Conservation (phyloP, 1,140 invertebrate species). For the Lordiphosa stackelbergi region DNA sequence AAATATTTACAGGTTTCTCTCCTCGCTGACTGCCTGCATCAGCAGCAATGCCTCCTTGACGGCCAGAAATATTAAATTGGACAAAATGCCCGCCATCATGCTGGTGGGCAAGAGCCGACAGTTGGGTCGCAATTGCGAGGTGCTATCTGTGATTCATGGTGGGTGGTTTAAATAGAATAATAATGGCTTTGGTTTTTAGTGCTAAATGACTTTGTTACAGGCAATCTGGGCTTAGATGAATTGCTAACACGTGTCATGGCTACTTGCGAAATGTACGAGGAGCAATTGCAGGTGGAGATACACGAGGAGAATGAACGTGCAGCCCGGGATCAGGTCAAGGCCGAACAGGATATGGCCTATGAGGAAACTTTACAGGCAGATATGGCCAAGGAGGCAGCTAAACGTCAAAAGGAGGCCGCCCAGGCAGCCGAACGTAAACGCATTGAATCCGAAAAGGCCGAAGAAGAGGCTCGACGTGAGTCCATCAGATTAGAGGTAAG, state of each 20-base stretch:
- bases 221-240: slow-evolving; percentile 91
- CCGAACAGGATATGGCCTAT: slow-evolving; percentile 96
- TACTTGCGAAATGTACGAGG: slow-evolving; percentile 89
- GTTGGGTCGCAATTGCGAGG: slow-evolving; percentile 86
- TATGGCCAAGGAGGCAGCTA: slow-evolving; percentile 92
- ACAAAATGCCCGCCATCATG: slow-evolving; percentile 91
- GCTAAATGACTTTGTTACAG: too few relatives aligned
- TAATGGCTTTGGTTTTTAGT: too few relatives aligned
- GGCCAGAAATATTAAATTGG: slow-evolving; percentile 88
- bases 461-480: slow-evolving; percentile 85
- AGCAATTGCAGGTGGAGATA: slow-evolving; percentile 89
- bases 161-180: too few relatives aligned
- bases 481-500: slow-evolving; percentile 76
- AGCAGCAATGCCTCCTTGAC: slow-evolving; percentile 83
- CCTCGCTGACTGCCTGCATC: slow-evolving; percentile 82
- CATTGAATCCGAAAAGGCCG: slow-evolving; percentile 83
- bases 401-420: slow-evolving; percentile 84
- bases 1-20: slow-evolving; percentile 80
- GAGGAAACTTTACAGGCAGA: slow-evolving; percentile 92
- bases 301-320: slow-evolving; percentile 91
- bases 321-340: slow-evolving; percentile 91
- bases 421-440: slow-evolving; percentile 82
- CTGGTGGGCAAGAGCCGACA: slow-evolving; percentile 92
- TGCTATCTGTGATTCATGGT: slow-evolving; percentile 85
- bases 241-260: slow-evolving; percentile 90